phyloP scores from a whole-genome alignment of 2,888 invertebrate species.

The Leucophenga maculata region DNA sequence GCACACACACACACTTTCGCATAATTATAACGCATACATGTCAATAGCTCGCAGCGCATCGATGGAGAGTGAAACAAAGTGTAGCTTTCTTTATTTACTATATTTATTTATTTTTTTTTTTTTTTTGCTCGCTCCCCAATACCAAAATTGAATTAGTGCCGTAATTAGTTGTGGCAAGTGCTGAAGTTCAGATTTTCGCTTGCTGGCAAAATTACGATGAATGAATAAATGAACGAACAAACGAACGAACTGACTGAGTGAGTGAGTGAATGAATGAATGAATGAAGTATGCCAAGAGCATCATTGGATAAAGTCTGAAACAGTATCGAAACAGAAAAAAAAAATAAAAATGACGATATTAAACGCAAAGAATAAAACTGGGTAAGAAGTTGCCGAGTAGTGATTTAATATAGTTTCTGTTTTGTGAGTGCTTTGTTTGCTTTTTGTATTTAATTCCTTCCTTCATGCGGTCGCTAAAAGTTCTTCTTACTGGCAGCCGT shows the following conservation, averaged over 20 bases:
- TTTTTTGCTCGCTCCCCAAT: slow-evolving; percentile 47
- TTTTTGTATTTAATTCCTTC: slow-evolving; percentile 16
- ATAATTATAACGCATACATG: background rate
- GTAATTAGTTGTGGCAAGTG: slow-evolving; percentile 69
- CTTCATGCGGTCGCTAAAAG: slow-evolving; percentile 10
- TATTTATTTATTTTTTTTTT: background rate
- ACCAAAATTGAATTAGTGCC: slow-evolving; percentile 69
- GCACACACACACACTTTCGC: slow-evolving; percentile 13
- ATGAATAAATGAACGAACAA: slow-evolving; percentile 5
- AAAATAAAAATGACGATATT: background rate
- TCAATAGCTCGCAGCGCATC: slow-evolving; percentile 24
- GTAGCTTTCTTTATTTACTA: background rate
- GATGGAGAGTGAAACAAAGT: slow-evolving; percentile 30
- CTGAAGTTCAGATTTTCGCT: slow-evolving; percentile 58
- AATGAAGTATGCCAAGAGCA: slow-evolving; percentile 18
- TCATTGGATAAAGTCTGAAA: background rate
- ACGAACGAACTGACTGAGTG: slow-evolving; percentile 7
- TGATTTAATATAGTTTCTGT: background rate
- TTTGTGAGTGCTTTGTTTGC: slow-evolving; percentile 11
- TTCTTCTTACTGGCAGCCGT: background rate
- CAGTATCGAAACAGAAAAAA: background rate
- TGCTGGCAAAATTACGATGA: background rate
- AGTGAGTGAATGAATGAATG: slow-evolving; percentile 19
- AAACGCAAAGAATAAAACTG: background rate
- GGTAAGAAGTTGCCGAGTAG: background rate